A percentile compares a stretch with the other conserved stretches of the same genome.
These are phyloP conservation scores for Paramacrobiotus metropolitanus DNA, from an alignment of 1,140 invertebrate species.

Conservation along the genomic window DNA sequence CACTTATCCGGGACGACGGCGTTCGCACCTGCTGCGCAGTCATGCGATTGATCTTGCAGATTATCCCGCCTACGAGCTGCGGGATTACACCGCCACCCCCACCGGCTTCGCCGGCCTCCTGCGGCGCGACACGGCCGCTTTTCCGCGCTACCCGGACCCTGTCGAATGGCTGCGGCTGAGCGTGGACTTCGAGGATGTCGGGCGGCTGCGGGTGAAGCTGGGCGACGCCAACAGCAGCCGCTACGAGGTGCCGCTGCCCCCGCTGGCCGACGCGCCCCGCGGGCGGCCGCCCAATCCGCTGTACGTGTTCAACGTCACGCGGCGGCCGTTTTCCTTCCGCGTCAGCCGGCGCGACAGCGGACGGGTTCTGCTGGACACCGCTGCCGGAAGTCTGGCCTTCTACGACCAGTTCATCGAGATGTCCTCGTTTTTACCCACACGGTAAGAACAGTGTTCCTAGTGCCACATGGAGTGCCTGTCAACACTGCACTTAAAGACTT, in stretches of 20 bases:
- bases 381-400: conserved; percentile 9
- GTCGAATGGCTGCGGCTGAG: neutral
- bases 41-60: neutral
- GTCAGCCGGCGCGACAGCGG: conserved; percentile 7
- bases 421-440: conserved; percentile 5
- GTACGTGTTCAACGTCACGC: neutral
- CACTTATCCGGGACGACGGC: neutral
- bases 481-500: too few relatives aligned
- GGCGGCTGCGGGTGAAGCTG: neutral
- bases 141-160: neutral
- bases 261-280: neutral
- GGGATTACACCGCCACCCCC: neutral
- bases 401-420: conserved; percentile 11
- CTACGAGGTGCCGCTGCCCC: conserved; percentile 10
- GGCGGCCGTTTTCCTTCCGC: neutral
- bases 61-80: neutral
- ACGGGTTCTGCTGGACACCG: conserved; percentile 9
- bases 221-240: conserved; percentile 10
- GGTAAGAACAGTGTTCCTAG: too few relatives aligned
- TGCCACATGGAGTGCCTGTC: too few relatives aligned
- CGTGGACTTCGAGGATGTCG: neutral
- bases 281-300: conserved; percentile 7
- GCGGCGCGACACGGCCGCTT: neutral
- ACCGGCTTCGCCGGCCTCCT: neutral
- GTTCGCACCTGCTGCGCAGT: neutral